A percentile compares a stretch with the other conserved stretches of the same genome.
Evolutionary conservation across 2,113 vertebrate genomes (phyloP).

Genomic region (Gallinago jamesoni): DNA sequence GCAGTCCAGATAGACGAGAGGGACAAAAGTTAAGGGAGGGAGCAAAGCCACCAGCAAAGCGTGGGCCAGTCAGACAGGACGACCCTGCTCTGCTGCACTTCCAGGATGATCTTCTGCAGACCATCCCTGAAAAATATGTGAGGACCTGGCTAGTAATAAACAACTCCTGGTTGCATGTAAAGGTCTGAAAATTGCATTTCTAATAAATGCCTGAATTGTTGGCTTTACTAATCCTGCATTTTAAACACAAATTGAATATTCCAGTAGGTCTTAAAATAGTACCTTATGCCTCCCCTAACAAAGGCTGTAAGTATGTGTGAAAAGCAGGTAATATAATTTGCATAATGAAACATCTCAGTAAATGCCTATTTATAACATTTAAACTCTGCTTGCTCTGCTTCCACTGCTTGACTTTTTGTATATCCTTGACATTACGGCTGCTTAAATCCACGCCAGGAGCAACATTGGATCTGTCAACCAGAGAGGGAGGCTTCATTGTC

Average conservation of each 20-base stretch:
- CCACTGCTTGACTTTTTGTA: slow-evolving; percentile 1
- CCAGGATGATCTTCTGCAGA: background rate
- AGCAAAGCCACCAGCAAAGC: background rate
- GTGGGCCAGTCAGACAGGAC: background rate
- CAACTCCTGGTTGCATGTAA: background rate
- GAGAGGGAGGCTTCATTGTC: background rate
- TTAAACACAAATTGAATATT: background rate
- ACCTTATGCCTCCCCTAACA: background rate
- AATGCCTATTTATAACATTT: slow-evolving; percentile 18
- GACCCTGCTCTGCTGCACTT: background rate
- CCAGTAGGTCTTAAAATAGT: background rate
- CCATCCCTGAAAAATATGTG: background rate
- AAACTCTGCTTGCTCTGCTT: background rate
- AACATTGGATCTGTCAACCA: background rate
- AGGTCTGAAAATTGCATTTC: background rate
- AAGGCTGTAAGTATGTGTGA: background rate
- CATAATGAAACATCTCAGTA: slow-evolving; percentile 15
- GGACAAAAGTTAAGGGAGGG: background rate
- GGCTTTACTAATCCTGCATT: background rate
- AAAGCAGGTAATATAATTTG: slow-evolving; percentile 12
- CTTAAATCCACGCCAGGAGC: slow-evolving; percentile 19
- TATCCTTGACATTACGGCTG: background rate
- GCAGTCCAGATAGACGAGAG: background rate
- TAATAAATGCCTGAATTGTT: background rate
- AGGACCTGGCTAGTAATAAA: background rate